A percentile compares a stretch with the other conserved stretches of the same genome.
Conservation (phyloP, 2,888 invertebrate species). For the Eupsilia transversa region DNA sequence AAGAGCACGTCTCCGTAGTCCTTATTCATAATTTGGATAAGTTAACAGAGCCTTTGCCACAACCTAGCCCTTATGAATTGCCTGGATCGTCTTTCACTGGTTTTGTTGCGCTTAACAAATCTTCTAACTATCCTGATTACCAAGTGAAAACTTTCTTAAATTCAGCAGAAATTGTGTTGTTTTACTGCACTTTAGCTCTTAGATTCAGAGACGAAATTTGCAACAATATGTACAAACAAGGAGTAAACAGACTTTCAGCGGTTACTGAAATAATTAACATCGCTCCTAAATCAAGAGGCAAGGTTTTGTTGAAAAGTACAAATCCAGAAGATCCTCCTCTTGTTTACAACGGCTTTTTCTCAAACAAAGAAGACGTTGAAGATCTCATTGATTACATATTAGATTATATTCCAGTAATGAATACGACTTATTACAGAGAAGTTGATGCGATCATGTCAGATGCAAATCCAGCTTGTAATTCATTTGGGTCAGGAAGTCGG, state of each 20-base stretch:
- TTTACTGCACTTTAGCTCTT: slow-evolving; percentile 84
- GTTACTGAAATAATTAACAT: slow-evolving; percentile 65
- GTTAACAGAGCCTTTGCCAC: slow-evolving; percentile 80
- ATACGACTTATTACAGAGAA: slow-evolving; percentile 68
- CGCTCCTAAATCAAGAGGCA: slow-evolving; percentile 81
- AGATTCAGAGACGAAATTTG: slow-evolving; percentile 81
- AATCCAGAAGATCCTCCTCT: slow-evolving; percentile 68
- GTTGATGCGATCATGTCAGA: slow-evolving; percentile 64
- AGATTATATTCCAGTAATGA: slow-evolving; percentile 64
- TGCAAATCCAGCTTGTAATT: slow-evolving; percentile 63
- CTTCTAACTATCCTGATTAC: slow-evolving; percentile 66
- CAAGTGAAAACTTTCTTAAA: slow-evolving; percentile 60
- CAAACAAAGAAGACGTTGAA: slow-evolving; percentile 66
- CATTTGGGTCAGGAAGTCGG: slow-evolving; percentile 56
- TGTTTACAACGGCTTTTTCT: slow-evolving; percentile 66
- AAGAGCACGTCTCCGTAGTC: slow-evolving; percentile 69
- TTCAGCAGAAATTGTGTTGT: slow-evolving; percentile 56
- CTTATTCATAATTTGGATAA: slow-evolving; percentile 63
- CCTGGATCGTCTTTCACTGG: slow-evolving; percentile 64
- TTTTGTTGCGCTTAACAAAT: slow-evolving; percentile 65
- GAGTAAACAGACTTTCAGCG: slow-evolving; percentile 55
- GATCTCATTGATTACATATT: slow-evolving; percentile 62
- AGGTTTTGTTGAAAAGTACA: slow-evolving; percentile 63
- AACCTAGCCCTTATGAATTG: slow-evolving; percentile 62
- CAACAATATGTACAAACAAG: slow-evolving; percentile 59